Evolutionary conservation across 2,797 vertebrate species (phyloP), one percentile per base, ranked within the genome.

Genomic region (Gallinago stenura): DNA sequence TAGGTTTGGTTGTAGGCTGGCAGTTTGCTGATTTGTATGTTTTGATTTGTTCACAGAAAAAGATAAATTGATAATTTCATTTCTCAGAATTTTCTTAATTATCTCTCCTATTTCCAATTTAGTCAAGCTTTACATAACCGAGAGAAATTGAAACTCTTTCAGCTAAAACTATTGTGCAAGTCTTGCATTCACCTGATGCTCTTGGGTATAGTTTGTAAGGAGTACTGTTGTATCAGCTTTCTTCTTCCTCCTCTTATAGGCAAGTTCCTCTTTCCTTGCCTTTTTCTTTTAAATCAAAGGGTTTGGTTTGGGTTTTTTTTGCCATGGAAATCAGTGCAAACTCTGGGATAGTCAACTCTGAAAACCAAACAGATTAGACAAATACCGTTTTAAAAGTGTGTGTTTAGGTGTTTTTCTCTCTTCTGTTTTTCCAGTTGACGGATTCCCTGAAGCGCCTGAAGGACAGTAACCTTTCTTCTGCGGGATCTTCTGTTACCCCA

Each of bases 371-470:
- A 3, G 30, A 65, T 71, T 20, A 68, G 60, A 41, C 61, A 85
- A 87, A 58, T 33, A 12, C 1, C 7, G 39, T 57, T 80, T 24
- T 1, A 20, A 64, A 81, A 90, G 41, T 9, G 21, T 83, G 24
- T 88, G 37, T 83, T 93, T 60, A 93, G 64, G 39, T 92, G 58
- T 61, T 92, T 95, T 92, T 91, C 60, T 95, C 30, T 87, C 9
- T 39, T 54, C 17, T 81, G 9, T 19, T 80, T 78, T 80, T 69
- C 0, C 81, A 99, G 99, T 93, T 99, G 69, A 99, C 98, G 10
- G 99, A 99, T 96, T 98, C 99, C 48, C 97, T 99, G 97, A 99
- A 99, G 96, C 98, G 99, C 88, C 97, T 99, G 89, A 99, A 99
- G 10, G 99, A 99, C 94, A 98, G 98, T 53, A 97, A 96, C 71